Evolutionary conservation across 2,113 vertebrate species (phyloP).

Genomic region (Carassius gibelio): DNA sequence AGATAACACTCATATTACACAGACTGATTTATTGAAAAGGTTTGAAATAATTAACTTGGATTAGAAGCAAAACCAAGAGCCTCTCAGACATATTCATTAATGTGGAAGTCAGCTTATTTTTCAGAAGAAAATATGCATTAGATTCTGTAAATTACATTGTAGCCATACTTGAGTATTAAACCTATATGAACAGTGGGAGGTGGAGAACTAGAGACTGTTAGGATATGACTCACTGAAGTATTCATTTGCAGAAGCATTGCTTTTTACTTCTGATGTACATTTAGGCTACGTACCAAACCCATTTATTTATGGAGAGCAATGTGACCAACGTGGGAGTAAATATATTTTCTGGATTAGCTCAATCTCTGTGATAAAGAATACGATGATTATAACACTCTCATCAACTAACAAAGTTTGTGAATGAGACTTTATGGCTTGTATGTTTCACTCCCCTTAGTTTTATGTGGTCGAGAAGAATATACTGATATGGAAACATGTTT

Average conservation of each 20-base stretch:
- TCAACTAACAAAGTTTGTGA: not conserved
- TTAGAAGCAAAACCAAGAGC: not conserved
- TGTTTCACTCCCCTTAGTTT: not conserved
- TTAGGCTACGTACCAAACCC: not conserved
- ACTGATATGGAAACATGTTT: not conserved
- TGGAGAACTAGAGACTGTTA: not conserved
- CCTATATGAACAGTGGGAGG: not conserved
- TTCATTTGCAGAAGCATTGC: not conserved
- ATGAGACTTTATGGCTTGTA: not conserved
- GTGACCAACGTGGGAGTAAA: slow-evolving; percentile 25
- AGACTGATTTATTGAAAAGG: not conserved
- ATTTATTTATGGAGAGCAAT: not conserved
- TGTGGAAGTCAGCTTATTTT: not conserved
- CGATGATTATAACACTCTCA: not conserved
- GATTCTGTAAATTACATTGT: not conserved
- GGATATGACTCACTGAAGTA: not conserved
- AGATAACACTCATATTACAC: not conserved
- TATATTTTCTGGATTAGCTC: slow-evolving; percentile 27
- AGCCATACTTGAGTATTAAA: not conserved
- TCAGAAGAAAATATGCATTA: not conserved
- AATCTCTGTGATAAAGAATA: slow-evolving; percentile 20
- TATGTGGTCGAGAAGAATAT: not conserved
- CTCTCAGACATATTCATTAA: slow-evolving; percentile 3
- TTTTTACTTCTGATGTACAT: not conserved
- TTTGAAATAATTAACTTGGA: not conserved